A percentile compares a stretch with the other conserved stretches of the same genome.
phyloP scores from a whole-genome alignment of 2,888 invertebrate species.

The Acleris emargana region DNA sequence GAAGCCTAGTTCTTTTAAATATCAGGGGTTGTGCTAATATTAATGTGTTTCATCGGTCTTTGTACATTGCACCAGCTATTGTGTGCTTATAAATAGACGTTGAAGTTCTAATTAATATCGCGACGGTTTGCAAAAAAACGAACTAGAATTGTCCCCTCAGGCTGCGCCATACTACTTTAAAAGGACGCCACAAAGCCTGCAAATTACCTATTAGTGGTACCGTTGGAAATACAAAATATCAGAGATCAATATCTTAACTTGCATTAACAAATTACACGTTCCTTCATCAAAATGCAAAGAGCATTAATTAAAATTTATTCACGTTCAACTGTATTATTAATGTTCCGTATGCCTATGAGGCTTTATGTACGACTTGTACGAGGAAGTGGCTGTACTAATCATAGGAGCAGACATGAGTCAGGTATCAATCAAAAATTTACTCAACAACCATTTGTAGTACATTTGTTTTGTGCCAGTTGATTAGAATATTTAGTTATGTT shows the following conservation, averaged over 20 bases:
- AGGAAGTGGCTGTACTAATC: constrained; percentile 40
- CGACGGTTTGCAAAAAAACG: not conserved
- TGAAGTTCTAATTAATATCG: constrained; percentile 1
- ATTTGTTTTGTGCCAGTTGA: constrained; percentile 11
- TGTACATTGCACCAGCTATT: no score
- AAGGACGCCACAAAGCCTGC: constrained; percentile 2
- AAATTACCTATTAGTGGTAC: constrained; percentile 8
- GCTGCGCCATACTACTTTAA: constrained; percentile 5
- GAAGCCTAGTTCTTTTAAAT: no score
- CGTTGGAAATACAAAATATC: constrained; percentile 3
- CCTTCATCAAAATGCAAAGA: constrained; percentile 38
- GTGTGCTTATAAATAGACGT: not conserved
- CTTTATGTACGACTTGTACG: constrained; percentile 22
- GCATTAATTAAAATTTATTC: constrained; percentile 36
- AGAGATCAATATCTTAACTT: constrained; percentile 42
- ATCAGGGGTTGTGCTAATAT: no score
- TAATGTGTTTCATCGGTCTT: no score
- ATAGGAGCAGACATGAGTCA: constrained; percentile 32
- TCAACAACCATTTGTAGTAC: constrained; percentile 24
- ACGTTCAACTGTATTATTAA: constrained; percentile 32
- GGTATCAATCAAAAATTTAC: constrained; percentile 43
- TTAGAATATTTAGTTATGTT: not conserved
- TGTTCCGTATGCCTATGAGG: constrained; percentile 19
- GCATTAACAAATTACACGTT: constrained; percentile 59
- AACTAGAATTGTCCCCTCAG: constrained; percentile 8